phyloP scores from a whole-genome alignment of 2,797 vertebrate species.

The Craterocephalus amniculus region DNA sequence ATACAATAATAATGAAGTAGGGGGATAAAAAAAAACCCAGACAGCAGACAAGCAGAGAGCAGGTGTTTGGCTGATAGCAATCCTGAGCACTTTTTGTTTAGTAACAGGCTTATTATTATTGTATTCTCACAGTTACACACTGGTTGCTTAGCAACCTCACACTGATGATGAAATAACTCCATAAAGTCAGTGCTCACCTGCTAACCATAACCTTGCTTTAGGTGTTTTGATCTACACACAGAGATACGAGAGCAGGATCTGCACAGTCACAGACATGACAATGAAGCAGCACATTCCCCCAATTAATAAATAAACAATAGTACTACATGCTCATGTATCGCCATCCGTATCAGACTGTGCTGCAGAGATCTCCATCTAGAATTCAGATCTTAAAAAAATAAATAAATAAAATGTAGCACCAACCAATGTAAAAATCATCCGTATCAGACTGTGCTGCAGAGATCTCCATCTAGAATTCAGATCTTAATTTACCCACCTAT shows the following conservation, averaged over 20 bases:
- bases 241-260: background rate
- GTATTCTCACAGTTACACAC: conserved; percentile 12
- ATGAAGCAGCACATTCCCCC: background rate
- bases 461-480: conserved; percentile 71
- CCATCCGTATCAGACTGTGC: conserved; percentile 24
- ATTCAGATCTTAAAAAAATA: too few relatives aligned
- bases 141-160: conserved; percentile 39
- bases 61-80: conserved; percentile 47
- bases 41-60: conserved; percentile 27
- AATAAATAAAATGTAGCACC: too few relatives aligned
- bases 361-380: conserved; percentile 68
- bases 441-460: conserved; percentile 35
- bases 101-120: conserved; percentile 32
- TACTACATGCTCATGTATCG: conserved; percentile 3
- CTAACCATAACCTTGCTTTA: background rate
- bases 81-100: conserved; percentile 35
- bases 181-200: conserved; percentile 19
- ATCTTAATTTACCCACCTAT: conserved; percentile 76
- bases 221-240: background rate
- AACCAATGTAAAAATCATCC: too few relatives aligned
- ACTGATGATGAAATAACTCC: conserved; percentile 16
- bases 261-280: background rate
- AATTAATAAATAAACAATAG: background rate
- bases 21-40: background rate
- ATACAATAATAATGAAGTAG: conserved; percentile 18